Percentiles rank a stretch among this genome's conserved stretches.
phyloP scores from a whole-genome alignment of 64 coral and sea anemone genomes.

The Porites australiensis region DNA sequence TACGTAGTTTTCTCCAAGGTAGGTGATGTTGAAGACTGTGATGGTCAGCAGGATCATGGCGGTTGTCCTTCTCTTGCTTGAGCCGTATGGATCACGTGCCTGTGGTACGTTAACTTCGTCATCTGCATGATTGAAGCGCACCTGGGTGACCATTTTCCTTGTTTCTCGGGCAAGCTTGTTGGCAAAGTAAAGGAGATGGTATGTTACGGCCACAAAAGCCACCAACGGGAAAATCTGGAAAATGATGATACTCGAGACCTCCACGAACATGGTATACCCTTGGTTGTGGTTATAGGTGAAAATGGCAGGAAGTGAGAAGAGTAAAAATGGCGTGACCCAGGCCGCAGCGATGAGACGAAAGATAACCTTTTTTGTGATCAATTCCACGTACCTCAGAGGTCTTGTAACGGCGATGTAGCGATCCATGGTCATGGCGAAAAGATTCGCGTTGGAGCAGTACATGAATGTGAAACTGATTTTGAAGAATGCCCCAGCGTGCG shows the following conservation, averaged over 20 bases:
- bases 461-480: neutral
- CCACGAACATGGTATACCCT: neutral
- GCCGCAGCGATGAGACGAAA: neutral
- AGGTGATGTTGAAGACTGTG: constrained; percentile 11
- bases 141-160: neutral
- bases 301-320: neutral
- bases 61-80: neutral
- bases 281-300: constrained; percentile 1
- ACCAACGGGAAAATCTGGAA: neutral
- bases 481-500: neutral
- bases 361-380: neutral
- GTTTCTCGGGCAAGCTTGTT: neutral
- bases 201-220: neutral
- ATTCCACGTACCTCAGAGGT: neutral
- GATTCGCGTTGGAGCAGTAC: constrained; percentile 4
- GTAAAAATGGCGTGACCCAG: neutral
- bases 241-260: neutral
- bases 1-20: constrained; percentile 19
- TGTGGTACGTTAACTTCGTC: neutral
- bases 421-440: constrained; percentile 6
- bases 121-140: neutral
- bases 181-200: neutral
- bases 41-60: neutral
- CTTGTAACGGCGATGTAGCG: neutral
- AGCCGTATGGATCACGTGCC: neutral